Evolutionary conservation across 2,797 vertebrate species (phyloP), one percentile per base, ranked within the genome.

Genomic region (Gorsachius magnificus): DNA sequence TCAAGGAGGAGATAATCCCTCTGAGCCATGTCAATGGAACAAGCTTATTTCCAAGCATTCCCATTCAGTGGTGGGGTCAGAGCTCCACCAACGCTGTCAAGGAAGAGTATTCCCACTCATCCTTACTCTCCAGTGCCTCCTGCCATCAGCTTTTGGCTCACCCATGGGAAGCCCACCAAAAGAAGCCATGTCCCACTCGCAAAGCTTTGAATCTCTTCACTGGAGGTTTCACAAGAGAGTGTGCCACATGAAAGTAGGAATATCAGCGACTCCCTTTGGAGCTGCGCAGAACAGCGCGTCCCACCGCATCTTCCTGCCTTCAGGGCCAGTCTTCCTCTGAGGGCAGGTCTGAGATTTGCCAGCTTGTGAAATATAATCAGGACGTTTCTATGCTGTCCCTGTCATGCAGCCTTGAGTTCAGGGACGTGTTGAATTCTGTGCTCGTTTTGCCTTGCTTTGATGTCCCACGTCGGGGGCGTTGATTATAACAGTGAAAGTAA

Each of bases 1-100:
- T 97, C 95, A 97, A 97, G 93, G 58, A 97, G 90, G 79, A 96
- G 93, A 97, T 96, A 97, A 97, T 97, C 95, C 93, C 63, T 91
- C 87, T 88, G 76, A 93, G 91, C 63, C 79, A 66, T 88, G 97
- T 94, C 92, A 96, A 95, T 94, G 76, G 69, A 94, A 95, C 93
- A 96, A 91, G 87, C 89, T 94, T 96, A 94, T 88, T 96, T 96
- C 76, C 91, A 94, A 88, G 38, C 90, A 93, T 56, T 86, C 56
- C 43, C 33, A 81, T 93, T 94, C 83, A 92, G 76, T 64, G 45
- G 7, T 75, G 38, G 69, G 79, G 83, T 90, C 87, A 96, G 85
- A 87, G 75, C 87, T 96, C 5, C 57, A 93, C n/a, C 25, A 81
- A 33, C 36, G 50, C 35, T 70, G 31, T 51, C 63, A 75, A 86